Conservation (phyloP, 2,888 invertebrate genomes). For the Thecophora atra region DNA sequence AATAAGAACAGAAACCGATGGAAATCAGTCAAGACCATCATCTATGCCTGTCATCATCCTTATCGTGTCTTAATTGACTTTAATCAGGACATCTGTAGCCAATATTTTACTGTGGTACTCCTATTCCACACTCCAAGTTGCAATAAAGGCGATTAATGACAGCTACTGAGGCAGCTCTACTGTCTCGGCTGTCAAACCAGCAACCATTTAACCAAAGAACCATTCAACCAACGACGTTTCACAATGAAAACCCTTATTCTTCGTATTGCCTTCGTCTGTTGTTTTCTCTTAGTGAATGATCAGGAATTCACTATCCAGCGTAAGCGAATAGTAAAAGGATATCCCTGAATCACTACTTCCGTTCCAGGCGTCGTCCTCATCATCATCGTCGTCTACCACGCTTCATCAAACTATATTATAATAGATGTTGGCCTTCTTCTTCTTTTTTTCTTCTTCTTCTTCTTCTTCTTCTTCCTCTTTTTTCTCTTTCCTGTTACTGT, state of each 20-base stretch:
- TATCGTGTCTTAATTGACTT: slow-evolving; percentile 13
- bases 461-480: background rate
- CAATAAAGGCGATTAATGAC: slow-evolving; percentile 39
- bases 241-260: no score
- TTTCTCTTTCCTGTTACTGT: no score
- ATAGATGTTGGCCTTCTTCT: slow-evolving; percentile 1
- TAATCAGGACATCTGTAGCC: slow-evolving; percentile 10
- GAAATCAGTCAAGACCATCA: background rate
- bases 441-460: background rate
- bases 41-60: slow-evolving; percentile 1
- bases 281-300: slow-evolving; percentile 12
- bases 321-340: slow-evolving; percentile 42
- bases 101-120: slow-evolving; percentile 27
- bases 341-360: slow-evolving; percentile 44
- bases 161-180: slow-evolving; percentile 31
- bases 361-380: slow-evolving; percentile 21
- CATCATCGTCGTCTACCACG: slow-evolving; percentile 3
- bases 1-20: no score
- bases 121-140: slow-evolving; percentile 27
- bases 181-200: background rate
- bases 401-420: no score
- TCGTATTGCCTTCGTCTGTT: slow-evolving; percentile 8
- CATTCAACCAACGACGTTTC: no score
- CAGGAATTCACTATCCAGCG: slow-evolving; percentile 12
- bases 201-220: background rate